Evolutionary conservation across 2,888 invertebrate species (phyloP).

Genomic region (Panopea generosa): DNA sequence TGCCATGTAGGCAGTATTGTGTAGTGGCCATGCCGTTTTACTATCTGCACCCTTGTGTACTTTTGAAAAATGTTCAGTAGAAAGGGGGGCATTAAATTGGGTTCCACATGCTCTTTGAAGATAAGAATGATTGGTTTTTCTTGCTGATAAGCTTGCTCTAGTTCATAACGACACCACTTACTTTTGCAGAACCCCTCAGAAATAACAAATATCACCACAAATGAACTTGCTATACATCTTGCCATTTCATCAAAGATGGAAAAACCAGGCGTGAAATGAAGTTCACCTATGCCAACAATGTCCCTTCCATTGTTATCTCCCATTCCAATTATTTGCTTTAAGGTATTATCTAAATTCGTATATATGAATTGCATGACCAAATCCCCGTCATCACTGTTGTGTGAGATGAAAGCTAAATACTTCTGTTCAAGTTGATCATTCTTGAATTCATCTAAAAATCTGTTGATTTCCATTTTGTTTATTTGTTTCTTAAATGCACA

Average conservation of each 20-base stretch:
- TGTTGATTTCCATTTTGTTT: too few relatives aligned
- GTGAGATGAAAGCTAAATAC: neutral
- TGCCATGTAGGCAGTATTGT: too few relatives aligned
- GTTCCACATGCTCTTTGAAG: neutral
- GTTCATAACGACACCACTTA: neutral
- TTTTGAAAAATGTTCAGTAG: neutral
- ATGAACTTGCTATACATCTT: neutral
- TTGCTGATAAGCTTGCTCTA: neutral
- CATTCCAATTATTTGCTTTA: neutral
- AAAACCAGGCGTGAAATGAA: constrained; percentile 4
- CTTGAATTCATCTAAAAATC: neutral
- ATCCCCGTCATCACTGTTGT: neutral
- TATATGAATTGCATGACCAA: neutral
- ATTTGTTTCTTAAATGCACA: too few relatives aligned
- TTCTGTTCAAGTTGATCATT: neutral
- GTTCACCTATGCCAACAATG: neutral
- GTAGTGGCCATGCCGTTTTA: neutral
- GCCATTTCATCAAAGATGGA: neutral
- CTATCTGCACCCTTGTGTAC: neutral
- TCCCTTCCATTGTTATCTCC: neutral
- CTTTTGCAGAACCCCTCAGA: neutral
- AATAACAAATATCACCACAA: constrained; percentile 1
- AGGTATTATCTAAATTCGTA: neutral
- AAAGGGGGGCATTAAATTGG: neutral
- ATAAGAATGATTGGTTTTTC: neutral